Evolutionary conservation across 2,888 invertebrate species (phyloP), one percentile per base, ranked within the genome.

Genomic region (Tuberolachnus salignus): DNA sequence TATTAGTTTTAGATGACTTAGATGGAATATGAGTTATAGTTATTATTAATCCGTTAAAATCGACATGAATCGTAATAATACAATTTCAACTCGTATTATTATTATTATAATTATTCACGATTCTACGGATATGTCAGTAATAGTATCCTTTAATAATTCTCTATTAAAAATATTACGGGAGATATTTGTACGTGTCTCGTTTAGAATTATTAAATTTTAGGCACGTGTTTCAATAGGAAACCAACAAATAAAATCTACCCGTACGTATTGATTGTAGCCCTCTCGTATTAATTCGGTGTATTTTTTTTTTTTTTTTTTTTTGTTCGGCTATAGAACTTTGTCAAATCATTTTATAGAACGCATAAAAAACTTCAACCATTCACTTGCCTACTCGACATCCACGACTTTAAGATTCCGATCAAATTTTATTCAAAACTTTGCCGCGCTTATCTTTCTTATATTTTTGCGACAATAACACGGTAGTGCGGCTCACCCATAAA

Each of bases 371-470:
- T 63, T 51, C 51, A 21, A 21, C 34, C 42, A 9, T 72, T 23
- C 21, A 73, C 61, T 73, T 11, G 61, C 19, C 63, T 9, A 19
- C 61, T 59, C 49, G 10, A 59, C 46, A 46, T n/a, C n/a, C 3
- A 4, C 3, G 23, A 53, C 16, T 46, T 8, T 14, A 49, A 73
- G 72, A 73, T 73, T 63, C 63, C 51, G 51, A 73, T 73, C 73
- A 51, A 73, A 34, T 73, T 73, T 73, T 73, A 73, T 63, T 63
- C 63, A 73, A 73, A 73, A 73, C 49, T 73, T 73, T 63, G 11
- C 2, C 63, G 34, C 49, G 34, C 63, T 73, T 73, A 73, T 73
- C 63, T 61, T 34, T 44, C 21, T 73, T 73, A 73, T 73, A 73
- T 63, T 73, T 63, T 42, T 34, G 63, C 42, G 51, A 42, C 51